phyloP scores from a whole-genome alignment of 2,797 vertebrate species.

The Perodicticus potto region DNA sequence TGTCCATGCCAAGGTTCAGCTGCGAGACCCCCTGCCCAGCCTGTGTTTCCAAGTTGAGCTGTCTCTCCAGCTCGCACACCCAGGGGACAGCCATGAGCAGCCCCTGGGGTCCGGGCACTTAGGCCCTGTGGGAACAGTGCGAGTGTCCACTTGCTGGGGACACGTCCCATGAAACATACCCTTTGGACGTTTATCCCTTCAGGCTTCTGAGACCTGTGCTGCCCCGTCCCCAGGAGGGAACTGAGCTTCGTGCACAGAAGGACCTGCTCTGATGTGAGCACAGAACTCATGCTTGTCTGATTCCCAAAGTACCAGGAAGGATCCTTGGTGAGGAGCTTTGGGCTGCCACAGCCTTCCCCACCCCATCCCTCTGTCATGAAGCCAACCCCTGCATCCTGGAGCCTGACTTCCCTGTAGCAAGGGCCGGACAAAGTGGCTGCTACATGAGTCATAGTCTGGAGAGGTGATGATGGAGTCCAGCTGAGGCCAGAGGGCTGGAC shows the following conservation, averaged over 20 bases:
- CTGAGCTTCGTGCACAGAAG: accelerated
- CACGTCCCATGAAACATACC: neutral
- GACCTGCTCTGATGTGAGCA: accelerated
- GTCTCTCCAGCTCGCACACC: neutral
- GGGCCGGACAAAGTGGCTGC: too few relatives aligned
- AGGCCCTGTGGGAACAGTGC: accelerated
- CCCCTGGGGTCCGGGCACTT: accelerated
- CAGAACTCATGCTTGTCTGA: neutral
- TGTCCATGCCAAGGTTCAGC: accelerated
- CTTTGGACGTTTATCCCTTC: too few relatives aligned
- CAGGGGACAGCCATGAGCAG: accelerated
- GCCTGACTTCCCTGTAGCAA: neutral
- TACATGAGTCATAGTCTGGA: accelerated
- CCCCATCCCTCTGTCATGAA: neutral
- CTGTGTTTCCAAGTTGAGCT: accelerated
- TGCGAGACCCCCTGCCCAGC: too few relatives aligned
- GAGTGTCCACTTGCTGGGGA: accelerated
- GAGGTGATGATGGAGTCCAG: neutral
- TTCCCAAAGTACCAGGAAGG: neutral
- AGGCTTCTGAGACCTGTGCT: neutral
- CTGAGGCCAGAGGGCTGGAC: neutral
- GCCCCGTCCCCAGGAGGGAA: neutral
- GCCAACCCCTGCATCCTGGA: too few relatives aligned
- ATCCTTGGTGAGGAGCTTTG: too few relatives aligned
- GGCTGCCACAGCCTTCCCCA: neutral